phyloP scores from a whole-genome alignment of 2,888 invertebrate species.

The Mimachlamys varia region DNA sequence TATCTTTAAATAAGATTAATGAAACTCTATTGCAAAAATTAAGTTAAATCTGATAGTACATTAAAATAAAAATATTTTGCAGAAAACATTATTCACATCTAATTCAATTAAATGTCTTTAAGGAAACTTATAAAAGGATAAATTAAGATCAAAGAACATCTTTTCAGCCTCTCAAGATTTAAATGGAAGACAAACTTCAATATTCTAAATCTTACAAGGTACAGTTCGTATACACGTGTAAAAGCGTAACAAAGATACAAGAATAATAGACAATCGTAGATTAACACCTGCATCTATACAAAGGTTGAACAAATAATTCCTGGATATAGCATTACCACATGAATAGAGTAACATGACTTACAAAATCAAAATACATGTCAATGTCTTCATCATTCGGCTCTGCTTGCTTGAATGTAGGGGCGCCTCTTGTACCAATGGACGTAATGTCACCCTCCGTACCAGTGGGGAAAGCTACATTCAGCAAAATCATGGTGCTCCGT shows the following conservation, averaged over 20 bases:
- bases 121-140: too few species aligned
- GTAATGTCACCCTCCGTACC: constrained; percentile 44
- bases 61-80: too few species aligned
- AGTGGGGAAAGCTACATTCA: constrained; percentile 42
- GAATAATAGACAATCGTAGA: background rate
- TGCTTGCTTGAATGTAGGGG: constrained; percentile 27
- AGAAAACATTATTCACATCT: too few species aligned
- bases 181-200: background rate
- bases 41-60: too few species aligned
- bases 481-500: constrained; percentile 36
- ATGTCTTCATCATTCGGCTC: constrained; percentile 36
- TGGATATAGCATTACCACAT: too few species aligned
- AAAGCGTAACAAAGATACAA: background rate
- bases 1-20: too few species aligned
- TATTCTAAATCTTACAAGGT: background rate
- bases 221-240: background rate
- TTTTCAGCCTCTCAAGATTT: background rate
- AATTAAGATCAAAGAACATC: background rate
- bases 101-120: too few species aligned
- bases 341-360: background rate
- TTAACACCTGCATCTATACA: too few species aligned
- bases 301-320: too few species aligned
- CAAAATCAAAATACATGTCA: constrained; percentile 44
- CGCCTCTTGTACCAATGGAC: background rate
- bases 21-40: too few species aligned